Conservation (phyloP, 2,113 vertebrate species). For the Ailurus styani region DNA sequence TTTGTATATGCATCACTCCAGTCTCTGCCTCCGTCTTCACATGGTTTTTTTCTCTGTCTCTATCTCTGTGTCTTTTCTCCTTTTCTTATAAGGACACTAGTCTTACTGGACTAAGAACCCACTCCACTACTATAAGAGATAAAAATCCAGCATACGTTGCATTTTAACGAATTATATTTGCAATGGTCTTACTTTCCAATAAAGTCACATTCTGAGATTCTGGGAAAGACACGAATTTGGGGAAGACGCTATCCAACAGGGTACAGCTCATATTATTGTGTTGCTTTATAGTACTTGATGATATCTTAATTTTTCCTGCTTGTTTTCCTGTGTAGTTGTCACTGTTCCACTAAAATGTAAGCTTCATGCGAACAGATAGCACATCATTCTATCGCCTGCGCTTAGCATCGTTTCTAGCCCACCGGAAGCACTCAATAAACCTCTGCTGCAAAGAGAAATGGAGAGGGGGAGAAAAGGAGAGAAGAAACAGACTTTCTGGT, state of each 20-base stretch:
- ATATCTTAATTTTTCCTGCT: not conserved
- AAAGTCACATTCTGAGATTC: not conserved
- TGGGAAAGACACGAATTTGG: not conserved
- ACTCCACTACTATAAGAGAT: not conserved
- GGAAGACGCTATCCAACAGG: too few relatives aligned
- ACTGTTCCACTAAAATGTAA: not conserved
- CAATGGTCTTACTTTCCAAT: not conserved
- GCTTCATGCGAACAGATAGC: rapidly evolving
- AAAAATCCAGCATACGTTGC: not conserved
- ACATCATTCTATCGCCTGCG: not conserved
- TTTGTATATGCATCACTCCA: not conserved
- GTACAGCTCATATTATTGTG: rapidly evolving
- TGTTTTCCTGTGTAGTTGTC: not conserved
- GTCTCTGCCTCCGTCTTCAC: not conserved
- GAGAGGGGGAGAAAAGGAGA: not conserved
- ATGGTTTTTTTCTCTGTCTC: not conserved
- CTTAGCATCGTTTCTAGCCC: not conserved
- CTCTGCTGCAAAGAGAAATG: not conserved
- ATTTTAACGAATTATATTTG: too few relatives aligned
- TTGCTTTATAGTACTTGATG: not conserved
- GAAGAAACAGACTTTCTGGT: not conserved
- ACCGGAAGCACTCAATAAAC: not conserved
- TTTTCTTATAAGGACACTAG: not conserved
- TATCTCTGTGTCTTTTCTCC: not conserved
- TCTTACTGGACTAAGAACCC: not conserved